phyloP scores from a whole-genome alignment of 1,140 invertebrate genomes.

The Megalonaias nervosa region DNA sequence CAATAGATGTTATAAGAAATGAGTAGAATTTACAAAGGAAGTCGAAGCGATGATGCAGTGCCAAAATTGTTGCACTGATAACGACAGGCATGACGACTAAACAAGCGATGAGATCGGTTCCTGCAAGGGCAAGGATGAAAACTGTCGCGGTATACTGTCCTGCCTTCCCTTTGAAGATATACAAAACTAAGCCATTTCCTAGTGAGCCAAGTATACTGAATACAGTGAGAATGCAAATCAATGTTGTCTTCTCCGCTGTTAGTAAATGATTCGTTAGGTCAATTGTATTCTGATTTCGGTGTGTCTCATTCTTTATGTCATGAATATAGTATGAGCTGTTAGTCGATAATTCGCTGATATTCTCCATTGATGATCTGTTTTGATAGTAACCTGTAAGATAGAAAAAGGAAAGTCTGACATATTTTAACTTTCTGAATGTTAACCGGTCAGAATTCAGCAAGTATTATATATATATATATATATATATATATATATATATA shows the following conservation, averaged over 20 bases:
- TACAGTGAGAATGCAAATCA: slow-evolving; percentile 33
- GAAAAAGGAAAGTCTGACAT: too few relatives aligned
- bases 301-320: too few relatives aligned
- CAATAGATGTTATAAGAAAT: slow-evolving; percentile 56
- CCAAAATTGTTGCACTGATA: slow-evolving; percentile 38
- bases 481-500: too few relatives aligned
- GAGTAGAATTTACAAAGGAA: slow-evolving; percentile 56
- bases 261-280: too few relatives aligned
- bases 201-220: slow-evolving; percentile 52
- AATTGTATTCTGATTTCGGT: too few relatives aligned
- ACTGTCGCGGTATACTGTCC: slow-evolving; percentile 54
- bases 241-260: neutral
- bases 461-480: too few relatives aligned
- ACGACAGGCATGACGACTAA: slow-evolving; percentile 55
- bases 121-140: slow-evolving; percentile 60
- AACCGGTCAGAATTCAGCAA: too few relatives aligned
- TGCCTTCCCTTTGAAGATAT: slow-evolving; percentile 57
- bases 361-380: too few relatives aligned
- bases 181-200: slow-evolving; percentile 61
- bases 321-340: too few relatives aligned
- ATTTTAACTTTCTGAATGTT: too few relatives aligned
- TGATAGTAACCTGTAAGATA: too few relatives aligned
- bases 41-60: slow-evolving; percentile 35
- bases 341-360: too few relatives aligned
- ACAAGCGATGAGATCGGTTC: slow-evolving; percentile 56